A percentile compares a stretch with the other conserved stretches of the same genome.
Conservation (phyloP, 2,797 vertebrate species). For the Aldrovandia affinis region DNA sequence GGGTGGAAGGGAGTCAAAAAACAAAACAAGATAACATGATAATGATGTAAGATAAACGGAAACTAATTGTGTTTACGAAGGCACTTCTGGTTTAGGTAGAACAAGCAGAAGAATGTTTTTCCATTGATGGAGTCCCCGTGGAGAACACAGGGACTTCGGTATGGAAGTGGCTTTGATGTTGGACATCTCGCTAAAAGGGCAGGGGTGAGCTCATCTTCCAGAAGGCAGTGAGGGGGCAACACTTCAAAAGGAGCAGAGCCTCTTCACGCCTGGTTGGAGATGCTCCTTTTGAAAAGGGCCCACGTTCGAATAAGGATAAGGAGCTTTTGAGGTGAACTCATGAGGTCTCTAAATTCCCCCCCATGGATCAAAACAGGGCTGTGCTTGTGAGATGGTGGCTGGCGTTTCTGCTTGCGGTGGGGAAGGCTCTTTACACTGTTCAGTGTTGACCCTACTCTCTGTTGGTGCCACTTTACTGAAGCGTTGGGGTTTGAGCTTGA, state of each 20-base stretch:
- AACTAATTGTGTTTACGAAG: too few relatives aligned
- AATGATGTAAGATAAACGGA: too few relatives aligned
- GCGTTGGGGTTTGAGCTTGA: too few relatives aligned
- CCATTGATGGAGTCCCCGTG: not conserved
- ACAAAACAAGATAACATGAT: too few relatives aligned
- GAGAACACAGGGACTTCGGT: not conserved
- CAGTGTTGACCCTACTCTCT: too few relatives aligned
- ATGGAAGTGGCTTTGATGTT: not conserved
- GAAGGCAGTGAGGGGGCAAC: not conserved
- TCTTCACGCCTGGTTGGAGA: not conserved
- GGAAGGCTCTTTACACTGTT: too few relatives aligned
- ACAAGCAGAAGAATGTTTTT: not conserved
- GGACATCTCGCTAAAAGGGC: not conserved
- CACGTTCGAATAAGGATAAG: not conserved
- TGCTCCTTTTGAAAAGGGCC: not conserved
- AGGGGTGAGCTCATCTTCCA: not conserved
- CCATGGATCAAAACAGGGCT: not conserved
- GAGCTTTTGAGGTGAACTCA: not conserved
- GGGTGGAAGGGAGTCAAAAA: too few relatives aligned
- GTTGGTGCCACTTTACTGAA: too few relatives aligned
- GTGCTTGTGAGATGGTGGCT: not conserved
- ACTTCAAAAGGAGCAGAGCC: not conserved
- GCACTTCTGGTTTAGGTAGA: too few relatives aligned
- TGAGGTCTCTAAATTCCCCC: not conserved
- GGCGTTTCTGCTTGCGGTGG: not conserved